Evolutionary conservation across 2,888 invertebrate species (phyloP).

Genomic region (Agrochola macilenta): DNA sequence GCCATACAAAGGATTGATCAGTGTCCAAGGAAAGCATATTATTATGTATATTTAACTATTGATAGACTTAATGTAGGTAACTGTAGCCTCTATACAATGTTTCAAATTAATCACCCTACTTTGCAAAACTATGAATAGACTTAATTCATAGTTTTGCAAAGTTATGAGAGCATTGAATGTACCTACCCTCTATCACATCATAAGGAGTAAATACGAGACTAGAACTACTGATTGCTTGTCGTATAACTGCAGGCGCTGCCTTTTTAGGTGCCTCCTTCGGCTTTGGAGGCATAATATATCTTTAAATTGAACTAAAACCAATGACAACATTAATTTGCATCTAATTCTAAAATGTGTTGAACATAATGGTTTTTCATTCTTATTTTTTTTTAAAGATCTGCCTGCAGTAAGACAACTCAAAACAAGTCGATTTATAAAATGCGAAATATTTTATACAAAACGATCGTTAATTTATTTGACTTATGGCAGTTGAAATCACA

Average conservation of each 20-base stretch:
- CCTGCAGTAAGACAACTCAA: background rate
- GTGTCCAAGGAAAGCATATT: background rate
- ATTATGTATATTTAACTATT: background rate
- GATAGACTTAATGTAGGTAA: too few relatives aligned
- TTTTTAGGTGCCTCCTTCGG: slow-evolving; percentile 79
- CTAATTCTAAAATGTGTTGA: background rate
- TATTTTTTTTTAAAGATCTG: background rate
- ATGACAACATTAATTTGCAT: background rate
- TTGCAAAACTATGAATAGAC: too few relatives aligned
- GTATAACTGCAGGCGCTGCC: slow-evolving; percentile 66
- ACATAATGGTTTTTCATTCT: background rate
- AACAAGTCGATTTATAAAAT: background rate
- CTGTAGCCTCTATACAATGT: background rate
- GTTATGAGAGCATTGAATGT: background rate
- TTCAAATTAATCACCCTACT: background rate
- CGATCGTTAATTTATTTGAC: slow-evolving; percentile 1
- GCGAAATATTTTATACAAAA: background rate
- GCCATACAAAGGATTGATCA: background rate
- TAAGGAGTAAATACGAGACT: slow-evolving; percentile 79
- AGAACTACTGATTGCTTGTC: slow-evolving; percentile 81
- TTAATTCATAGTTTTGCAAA: too few relatives aligned
- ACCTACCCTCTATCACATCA: slow-evolving; percentile 80
- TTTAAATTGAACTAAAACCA: slow-evolving; percentile 2
- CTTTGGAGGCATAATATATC: slow-evolving; percentile 43
- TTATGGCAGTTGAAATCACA: background rate